These are phyloP conservation scores for human DNA, from an alignment of 2,113 vertebrate genomes.

Conservation along the genomic window GRCh38 chr9:35288001-35288500, in stretches of 20 bases:
- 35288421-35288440: constrained; percentile 39
- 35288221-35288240: neutral
- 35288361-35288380: neutral
- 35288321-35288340: constrained; percentile 18
- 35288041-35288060: neutral
- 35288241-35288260: neutral
- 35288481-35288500: neutral
- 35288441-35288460: neutral
- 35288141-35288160: neutral
- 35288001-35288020: neutral
- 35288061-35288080: constrained; percentile 19
- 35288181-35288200: neutral
- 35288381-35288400: neutral
- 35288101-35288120: neutral
- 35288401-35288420: constrained; percentile 1
- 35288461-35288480: constrained; percentile 33
- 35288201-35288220: neutral
- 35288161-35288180: neutral
- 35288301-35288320: neutral
- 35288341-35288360: neutral
- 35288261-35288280: neutral
- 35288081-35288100: neutral
- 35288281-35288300: constrained; percentile 12
- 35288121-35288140: neutral
- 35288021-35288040: neutral